Evolutionary conservation across 2,888 invertebrate species (phyloP).

Genomic region (Apocheima hispidaria): DNA sequence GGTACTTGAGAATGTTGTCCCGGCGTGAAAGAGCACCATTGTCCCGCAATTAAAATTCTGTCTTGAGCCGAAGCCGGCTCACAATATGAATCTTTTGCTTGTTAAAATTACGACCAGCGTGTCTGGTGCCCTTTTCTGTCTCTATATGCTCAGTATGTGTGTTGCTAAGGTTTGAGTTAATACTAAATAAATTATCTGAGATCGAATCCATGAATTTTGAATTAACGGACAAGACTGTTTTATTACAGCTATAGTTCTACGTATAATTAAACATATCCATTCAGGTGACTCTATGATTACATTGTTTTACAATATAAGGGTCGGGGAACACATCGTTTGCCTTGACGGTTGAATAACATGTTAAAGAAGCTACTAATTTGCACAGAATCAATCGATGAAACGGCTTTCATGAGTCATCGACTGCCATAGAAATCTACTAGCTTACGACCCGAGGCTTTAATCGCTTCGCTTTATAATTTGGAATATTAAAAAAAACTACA

Average conservation of each 20-base stretch:
- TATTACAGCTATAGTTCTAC: background rate
- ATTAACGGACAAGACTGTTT: background rate
- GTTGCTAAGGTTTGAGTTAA: conserved; percentile 6
- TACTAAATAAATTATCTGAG: conserved; percentile 8
- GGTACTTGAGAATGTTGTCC: conserved; percentile 56
- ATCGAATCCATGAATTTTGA: conserved; percentile 6
- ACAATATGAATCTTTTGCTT: conserved; percentile 48
- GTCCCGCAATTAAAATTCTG: conserved; percentile 57
- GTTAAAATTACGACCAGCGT: conserved; percentile 36
- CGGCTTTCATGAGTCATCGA: conserved; percentile 23
- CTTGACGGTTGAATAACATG: conserved; percentile 26
- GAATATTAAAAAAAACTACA: background rate
- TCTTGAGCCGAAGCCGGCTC: conserved; percentile 37
- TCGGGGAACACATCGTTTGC: conserved; percentile 20
- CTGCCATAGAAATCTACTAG: background rate
- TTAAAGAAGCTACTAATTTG: conserved; percentile 34
- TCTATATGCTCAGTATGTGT: conserved; percentile 8
- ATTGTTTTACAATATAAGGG: conserved; percentile 29
- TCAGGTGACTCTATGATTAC: conserved; percentile 10
- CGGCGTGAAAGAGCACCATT: conserved; percentile 53
- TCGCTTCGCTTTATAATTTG: background rate
- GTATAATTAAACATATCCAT: conserved; percentile 4
- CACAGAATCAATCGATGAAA: conserved; percentile 36
- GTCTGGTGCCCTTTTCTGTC: conserved; percentile 19
- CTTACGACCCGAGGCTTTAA: background rate